Base-by-base conservation (phyloP, 2,888 invertebrate species). In the Drosophila austrosaltans region DNA sequence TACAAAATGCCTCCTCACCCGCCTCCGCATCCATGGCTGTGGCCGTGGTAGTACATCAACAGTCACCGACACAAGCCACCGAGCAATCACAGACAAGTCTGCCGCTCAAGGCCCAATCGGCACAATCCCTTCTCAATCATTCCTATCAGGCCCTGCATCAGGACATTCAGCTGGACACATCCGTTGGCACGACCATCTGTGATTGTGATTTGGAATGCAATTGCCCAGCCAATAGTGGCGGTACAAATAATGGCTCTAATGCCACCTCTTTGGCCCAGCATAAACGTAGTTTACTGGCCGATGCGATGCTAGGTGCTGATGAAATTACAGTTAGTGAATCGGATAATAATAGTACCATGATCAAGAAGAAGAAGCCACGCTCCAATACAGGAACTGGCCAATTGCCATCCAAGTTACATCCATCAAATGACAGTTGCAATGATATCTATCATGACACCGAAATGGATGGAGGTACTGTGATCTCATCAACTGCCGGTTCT, bases 281-380 rank as follows among this genome's bases (percentile, higher is more conserved):
- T 67, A 75, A 79, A 48, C 69, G 84, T 10, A 81, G 77, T 36
- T 73, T 78, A 7, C 77, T 86, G 12, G 87, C 84, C 2, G 87
- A 84, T 12, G 84, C 83, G n/a, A 91, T 91, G 90, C 72, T 91
- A 4, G 89, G 88, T 8, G 91, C 90, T 0, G 91, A 91, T 67
- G 91, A 91, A 75, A 91, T 91, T 36, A 91, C 91, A 3, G 91
- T 91, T 64, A 91, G 91, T 44, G 91, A 91, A 53, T 91, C 91
- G 32, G 91, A 91, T 66, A 91, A 91, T 63, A 91, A 91, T 57
- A 91, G 91, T 70, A 90, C 90, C 16, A 91, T 90, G 76, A 80
- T 90, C 28, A 91, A 91, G 56, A 85, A 83, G 62, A 87, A 84
- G 59, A 86, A 86, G n/a, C 78, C 81, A 0, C 77, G 84, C 1